These are phyloP conservation scores for Drosophila yakuba DNA, from an alignment of 1,140 invertebrate genomes.

Conservation along the genomic window DNA sequence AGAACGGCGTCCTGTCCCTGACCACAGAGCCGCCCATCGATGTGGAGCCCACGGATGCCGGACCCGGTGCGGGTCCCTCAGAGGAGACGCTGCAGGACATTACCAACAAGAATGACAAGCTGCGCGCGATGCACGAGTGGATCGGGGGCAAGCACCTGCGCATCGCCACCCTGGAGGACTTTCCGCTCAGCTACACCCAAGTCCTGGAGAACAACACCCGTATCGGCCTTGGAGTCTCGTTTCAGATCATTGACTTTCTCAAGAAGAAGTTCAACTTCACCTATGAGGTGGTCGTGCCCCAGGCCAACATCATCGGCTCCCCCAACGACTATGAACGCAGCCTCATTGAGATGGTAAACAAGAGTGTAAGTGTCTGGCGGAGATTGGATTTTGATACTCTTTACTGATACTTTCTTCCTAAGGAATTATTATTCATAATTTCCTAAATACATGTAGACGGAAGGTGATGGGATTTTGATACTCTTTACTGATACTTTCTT, in stretches of 20 bases:
- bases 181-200: conserved; percentile 87
- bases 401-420: no score
- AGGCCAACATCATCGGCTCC: conserved; percentile 85
- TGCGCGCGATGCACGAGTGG: conserved; percentile 61
- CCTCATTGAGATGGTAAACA: conserved; percentile 85
- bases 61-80: conserved; percentile 41
- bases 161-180: conserved; percentile 86
- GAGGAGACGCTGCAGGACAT: conserved; percentile 58
- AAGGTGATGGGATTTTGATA: background rate
- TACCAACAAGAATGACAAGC: conserved; percentile 50
- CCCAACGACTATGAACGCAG: conserved; percentile 86
- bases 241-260: conserved; percentile 89
- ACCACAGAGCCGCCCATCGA: conserved; percentile 42
- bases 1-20: conserved; percentile 14
- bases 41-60: conserved; percentile 7
- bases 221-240: conserved; percentile 89
- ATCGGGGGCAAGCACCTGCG: conserved; percentile 73
- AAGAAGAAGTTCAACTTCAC: conserved; percentile 89
- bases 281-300: conserved; percentile 88
- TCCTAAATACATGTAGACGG: no score
- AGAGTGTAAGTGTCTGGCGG: conserved; percentile 51
- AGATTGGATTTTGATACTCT: background rate
- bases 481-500: no score
- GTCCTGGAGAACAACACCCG: conserved; percentile 86
- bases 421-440: no score